Evolutionary conservation across 2,888 invertebrate genomes (phyloP).

Genomic region (Leuctra nigra): DNA sequence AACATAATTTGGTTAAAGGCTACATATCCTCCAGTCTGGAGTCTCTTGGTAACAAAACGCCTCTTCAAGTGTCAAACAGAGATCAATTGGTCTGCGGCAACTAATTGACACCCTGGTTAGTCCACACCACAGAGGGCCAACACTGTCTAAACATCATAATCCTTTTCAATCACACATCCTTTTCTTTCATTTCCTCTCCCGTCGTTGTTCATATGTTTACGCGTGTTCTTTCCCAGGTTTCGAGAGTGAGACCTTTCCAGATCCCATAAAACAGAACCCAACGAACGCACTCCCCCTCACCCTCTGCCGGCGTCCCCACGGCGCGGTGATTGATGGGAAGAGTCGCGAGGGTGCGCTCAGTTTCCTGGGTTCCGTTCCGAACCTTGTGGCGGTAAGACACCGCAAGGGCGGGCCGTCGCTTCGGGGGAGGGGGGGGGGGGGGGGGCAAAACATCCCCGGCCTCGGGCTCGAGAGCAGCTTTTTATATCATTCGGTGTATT

Average conservation of each 20-base stretch:
- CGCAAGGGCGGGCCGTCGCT: neutral
- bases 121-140: too few relatives aligned
- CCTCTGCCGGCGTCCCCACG: neutral
- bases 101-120: too few relatives aligned
- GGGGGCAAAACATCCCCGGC: neutral
- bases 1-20: too few relatives aligned
- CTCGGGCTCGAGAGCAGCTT: too few relatives aligned
- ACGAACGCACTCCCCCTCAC: neutral
- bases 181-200: neutral
- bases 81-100: too few relatives aligned
- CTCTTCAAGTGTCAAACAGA: too few relatives aligned
- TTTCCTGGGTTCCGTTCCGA: neutral
- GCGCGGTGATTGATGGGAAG: constrained; percentile 12
- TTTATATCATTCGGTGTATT: too few relatives aligned
- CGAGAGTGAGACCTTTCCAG: constrained; percentile 4
- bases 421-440: neutral
- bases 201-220: neutral
- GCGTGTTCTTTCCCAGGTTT: neutral
- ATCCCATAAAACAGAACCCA: neutral
- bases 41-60: too few relatives aligned
- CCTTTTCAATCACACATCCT: neutral
- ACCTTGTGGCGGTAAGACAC: neutral
- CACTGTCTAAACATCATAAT: too few relatives aligned
- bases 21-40: too few relatives aligned
- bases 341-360: constrained; percentile 3